A percentile compares a stretch with the other conserved stretches of the same genome.
Evolutionary conservation across 2,888 invertebrate species (phyloP).

Genomic region (Bimastos eiseni): DNA sequence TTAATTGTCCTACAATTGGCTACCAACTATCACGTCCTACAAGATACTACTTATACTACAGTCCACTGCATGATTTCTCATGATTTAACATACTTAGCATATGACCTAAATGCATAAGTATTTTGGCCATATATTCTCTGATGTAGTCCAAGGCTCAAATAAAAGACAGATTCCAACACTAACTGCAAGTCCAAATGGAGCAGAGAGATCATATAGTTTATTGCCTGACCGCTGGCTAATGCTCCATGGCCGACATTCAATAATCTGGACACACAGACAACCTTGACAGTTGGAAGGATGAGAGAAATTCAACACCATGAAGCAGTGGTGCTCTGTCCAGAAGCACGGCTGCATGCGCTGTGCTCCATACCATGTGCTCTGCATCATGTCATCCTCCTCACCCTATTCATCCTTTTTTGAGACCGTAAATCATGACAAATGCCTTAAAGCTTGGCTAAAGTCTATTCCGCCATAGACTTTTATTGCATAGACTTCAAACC

Average conservation of each 20-base stretch:
- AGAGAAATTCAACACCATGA: background rate
- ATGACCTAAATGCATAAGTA: background rate
- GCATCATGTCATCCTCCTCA: too few species aligned
- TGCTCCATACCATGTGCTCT: background rate
- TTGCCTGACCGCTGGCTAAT: background rate
- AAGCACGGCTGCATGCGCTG: background rate
- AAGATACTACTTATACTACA: too few species aligned
- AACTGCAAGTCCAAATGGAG: background rate
- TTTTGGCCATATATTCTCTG: too few species aligned
- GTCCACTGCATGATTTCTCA: too few species aligned
- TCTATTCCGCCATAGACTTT: background rate
- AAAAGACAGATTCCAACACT: background rate
- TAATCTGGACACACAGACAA: background rate
- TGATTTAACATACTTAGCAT: background rate
- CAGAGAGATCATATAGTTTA: background rate
- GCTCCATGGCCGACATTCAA: background rate
- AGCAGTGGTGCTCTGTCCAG: background rate
- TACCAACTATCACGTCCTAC: too few species aligned
- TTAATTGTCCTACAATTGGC: too few species aligned
- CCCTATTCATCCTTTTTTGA: background rate
- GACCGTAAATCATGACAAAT: background rate
- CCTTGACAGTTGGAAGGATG: background rate
- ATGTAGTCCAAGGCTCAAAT: background rate
- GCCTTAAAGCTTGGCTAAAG: background rate
- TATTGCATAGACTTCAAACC: background rate